These are phyloP conservation scores for Clarias batrachus DNA, from an alignment of 2,113 vertebrate genomes.

Conservation along the genomic window DNA sequence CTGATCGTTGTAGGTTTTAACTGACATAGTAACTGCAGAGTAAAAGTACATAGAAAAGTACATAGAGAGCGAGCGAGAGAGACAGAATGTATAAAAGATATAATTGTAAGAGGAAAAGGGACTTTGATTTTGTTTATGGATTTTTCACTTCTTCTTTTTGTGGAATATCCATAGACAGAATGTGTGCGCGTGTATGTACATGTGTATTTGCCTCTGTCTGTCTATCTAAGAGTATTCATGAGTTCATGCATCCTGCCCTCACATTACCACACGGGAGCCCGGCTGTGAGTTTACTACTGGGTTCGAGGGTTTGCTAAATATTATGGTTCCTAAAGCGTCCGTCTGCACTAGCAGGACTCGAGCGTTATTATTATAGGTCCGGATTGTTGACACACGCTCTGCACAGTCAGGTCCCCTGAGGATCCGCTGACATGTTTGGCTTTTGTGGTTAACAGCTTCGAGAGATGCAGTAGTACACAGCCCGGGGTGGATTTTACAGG, in stretches of 20 bases:
- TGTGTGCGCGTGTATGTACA: background rate
- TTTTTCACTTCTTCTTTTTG: background rate
- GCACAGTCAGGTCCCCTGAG: conserved; percentile 16
- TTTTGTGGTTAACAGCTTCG: background rate
- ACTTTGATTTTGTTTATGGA: background rate
- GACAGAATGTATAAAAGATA: background rate
- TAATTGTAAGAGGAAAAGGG: background rate
- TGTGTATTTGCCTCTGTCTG: background rate
- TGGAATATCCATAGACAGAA: background rate
- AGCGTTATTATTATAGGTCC: conserved; percentile 9
- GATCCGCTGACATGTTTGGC: conserved; percentile 6
- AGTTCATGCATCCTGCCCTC: background rate
- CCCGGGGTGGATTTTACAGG: background rate
- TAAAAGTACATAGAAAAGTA: background rate
- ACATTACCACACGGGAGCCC: background rate
- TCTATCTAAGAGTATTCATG: background rate
- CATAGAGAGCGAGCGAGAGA: background rate
- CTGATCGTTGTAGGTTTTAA: too few species aligned
- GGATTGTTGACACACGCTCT: conserved; percentile 6
- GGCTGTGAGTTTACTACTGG: conserved; percentile 12
- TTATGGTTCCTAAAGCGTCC: conserved; percentile 32
- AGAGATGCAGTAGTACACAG: background rate
- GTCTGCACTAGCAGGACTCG: conserved; percentile 16
- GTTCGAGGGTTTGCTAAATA: conserved; percentile 36
- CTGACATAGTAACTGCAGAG: background rate